Evolutionary conservation across 2,888 invertebrate species (phyloP).

Genomic region (Drosophila niveifrons): DNA sequence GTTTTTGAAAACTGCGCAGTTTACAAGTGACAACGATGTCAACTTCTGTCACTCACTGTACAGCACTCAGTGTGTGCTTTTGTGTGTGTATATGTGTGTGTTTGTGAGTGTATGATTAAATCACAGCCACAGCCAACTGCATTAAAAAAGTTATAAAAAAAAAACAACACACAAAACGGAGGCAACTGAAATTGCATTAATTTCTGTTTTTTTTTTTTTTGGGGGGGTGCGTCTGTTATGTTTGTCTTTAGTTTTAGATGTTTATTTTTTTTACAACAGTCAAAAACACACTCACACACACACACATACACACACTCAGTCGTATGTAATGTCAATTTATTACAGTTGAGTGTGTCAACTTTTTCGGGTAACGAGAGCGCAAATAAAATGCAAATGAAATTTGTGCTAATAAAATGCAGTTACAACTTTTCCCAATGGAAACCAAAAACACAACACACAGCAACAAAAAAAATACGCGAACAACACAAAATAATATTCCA

Average conservation of each 20-base stretch:
- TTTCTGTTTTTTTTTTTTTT: constrained; percentile 40
- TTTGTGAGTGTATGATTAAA: constrained; percentile 62
- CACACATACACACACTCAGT: constrained; percentile 7
- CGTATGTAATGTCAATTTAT: constrained; percentile 61
- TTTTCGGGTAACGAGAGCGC: constrained; percentile 57
- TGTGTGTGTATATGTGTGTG: constrained; percentile 22
- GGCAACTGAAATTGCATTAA: constrained; percentile 70
- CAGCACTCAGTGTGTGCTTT: constrained; percentile 13
- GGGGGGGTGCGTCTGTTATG: constrained; percentile 47
- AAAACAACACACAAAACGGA: constrained; percentile 12
- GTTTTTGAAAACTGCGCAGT: constrained; percentile 64
- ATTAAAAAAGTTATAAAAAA: constrained; percentile 72
- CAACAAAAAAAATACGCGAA: constrained; percentile 17
- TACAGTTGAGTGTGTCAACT: constrained; percentile 49
- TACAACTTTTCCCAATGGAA: constrained; percentile 60
- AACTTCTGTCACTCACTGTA: constrained; percentile 34
- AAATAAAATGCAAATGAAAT: constrained; percentile 79
- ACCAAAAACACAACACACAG: constrained; percentile 17
- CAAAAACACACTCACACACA: constrained; percentile 8
- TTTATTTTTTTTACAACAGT: constrained; percentile 50
- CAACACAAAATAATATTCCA: constrained; percentile 43
- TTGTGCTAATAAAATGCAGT: constrained; percentile 80
- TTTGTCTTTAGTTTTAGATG: constrained; percentile 65
- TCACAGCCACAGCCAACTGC: constrained; percentile 68
- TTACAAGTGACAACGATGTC: constrained; percentile 66